Conservation (phyloP, 92 coral and sea anemone genomes). For the Phenganax marumi region DNA sequence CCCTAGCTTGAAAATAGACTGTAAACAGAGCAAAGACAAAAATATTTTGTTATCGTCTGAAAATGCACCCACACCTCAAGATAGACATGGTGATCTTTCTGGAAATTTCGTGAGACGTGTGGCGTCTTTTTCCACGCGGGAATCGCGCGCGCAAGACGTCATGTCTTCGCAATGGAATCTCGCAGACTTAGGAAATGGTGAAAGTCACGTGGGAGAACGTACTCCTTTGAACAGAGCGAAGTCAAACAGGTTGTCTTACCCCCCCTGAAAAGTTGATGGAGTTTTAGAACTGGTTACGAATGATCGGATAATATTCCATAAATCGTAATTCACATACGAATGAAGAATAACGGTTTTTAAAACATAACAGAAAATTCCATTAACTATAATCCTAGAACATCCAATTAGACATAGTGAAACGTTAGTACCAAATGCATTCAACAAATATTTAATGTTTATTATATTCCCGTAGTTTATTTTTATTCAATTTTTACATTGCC, state of each 20-base stretch:
- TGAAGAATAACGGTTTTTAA: too few species aligned
- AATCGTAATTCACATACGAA: too few species aligned
- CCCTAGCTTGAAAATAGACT: too few species aligned
- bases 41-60: background rate
- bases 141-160: background rate
- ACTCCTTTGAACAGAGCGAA: background rate
- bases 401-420: background rate
- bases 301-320: too few species aligned
- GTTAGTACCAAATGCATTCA: background rate
- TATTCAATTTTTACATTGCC: background rate
- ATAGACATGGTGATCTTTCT: background rate
- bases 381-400: too few species aligned
- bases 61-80: too few species aligned
- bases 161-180: background rate
- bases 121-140: background rate
- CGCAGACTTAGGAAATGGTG: background rate
- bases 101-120: background rate
- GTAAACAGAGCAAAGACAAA: too few species aligned
- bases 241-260: background rate
- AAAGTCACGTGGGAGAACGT: background rate
- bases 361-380: too few species aligned
- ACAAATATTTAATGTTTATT: conserved; percentile 3
- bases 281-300: background rate
- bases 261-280: background rate
- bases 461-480: background rate